These are phyloP conservation scores for Epinephelus coioides DNA, from an alignment of 2,797 vertebrate species.

Conservation along the genomic window DNA sequence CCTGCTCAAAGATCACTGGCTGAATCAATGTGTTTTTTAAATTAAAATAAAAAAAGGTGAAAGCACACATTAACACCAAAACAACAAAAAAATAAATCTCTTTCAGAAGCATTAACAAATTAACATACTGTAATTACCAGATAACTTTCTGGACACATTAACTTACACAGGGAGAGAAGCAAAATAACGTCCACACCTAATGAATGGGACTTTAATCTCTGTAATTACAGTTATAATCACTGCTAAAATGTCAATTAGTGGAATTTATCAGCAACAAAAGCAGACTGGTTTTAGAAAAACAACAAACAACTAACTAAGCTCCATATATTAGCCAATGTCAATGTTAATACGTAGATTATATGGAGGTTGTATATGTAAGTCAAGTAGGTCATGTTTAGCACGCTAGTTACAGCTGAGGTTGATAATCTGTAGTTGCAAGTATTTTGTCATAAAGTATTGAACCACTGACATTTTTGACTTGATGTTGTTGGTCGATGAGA, in stretches of 20 bases:
- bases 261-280: not conserved
- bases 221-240: conserved; percentile 29
- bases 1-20: not conserved
- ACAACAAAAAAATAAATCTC: conserved; percentile 18
- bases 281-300: not conserved
- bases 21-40: conserved; percentile 11
- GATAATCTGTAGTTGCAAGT: too few relatives aligned
- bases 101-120: conserved; percentile 28
- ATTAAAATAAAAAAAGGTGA: not conserved
- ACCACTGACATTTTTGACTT: too few relatives aligned
- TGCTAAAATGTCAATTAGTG: conserved; percentile 19
- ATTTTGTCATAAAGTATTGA: too few relatives aligned
- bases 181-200: conserved; percentile 15
- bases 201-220: not conserved
- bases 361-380: too few relatives aligned
- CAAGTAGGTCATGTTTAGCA: too few relatives aligned
- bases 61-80: conserved; percentile 2
- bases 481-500: too few relatives aligned
- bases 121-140: conserved; percentile 26
- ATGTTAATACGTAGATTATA: too few relatives aligned
- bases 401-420: too few relatives aligned
- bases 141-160: conserved; percentile 28
- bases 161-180: conserved; percentile 7
- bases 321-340: too few relatives aligned
- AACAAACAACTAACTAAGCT: too few relatives aligned